Conservation (phyloP, 64 coral and sea anemone genomes). For the Montipora foliosa region DNA sequence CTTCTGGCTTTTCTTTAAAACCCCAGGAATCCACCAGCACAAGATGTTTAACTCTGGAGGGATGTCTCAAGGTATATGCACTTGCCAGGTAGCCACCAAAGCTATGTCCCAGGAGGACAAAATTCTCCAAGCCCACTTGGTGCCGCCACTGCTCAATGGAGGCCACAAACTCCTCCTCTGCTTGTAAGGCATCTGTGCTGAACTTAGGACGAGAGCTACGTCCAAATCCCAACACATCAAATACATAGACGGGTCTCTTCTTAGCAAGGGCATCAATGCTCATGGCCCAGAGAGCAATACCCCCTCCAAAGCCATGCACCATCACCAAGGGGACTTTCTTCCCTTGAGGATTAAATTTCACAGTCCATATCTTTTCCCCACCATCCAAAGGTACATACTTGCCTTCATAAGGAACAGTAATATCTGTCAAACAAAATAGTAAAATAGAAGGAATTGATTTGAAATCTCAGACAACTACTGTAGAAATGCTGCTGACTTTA, state of each 20-base stretch:
- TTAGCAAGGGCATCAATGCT: constrained; percentile 89
- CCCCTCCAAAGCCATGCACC: constrained; percentile 98
- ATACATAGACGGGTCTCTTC: constrained; percentile 77
- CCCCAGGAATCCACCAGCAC: constrained; percentile 97
- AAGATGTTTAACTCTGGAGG: constrained; percentile 84
- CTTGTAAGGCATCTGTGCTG: constrained; percentile 63
- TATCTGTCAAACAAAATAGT: constrained; percentile 56
- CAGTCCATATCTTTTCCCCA: constrained; percentile 86
- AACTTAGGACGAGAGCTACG: constrained; percentile 93
- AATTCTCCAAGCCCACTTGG: constrained; percentile 88
- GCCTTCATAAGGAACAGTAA: constrained; percentile 81
- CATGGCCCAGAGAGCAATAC: constrained; percentile 87
- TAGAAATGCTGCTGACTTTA: too few relatives aligned
- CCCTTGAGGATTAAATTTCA: constrained; percentile 82
- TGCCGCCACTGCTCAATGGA: constrained; percentile 92
- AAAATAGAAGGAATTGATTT: neutral
- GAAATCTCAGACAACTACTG: neutral
- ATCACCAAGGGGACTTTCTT: constrained; percentile 75
- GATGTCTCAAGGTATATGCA: constrained; percentile 90
- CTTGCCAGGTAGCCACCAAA: constrained; percentile 91
- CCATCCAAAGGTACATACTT: constrained; percentile 78
- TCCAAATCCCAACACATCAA: constrained; percentile 96
- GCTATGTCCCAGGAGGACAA: constrained; percentile 93
- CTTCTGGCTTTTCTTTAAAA: constrained; percentile 82
- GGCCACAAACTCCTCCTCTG: constrained; percentile 86